These are phyloP conservation scores for Galerucella nymphaeae DNA, from an alignment of 2,888 invertebrate species.

Conservation along the genomic window DNA sequence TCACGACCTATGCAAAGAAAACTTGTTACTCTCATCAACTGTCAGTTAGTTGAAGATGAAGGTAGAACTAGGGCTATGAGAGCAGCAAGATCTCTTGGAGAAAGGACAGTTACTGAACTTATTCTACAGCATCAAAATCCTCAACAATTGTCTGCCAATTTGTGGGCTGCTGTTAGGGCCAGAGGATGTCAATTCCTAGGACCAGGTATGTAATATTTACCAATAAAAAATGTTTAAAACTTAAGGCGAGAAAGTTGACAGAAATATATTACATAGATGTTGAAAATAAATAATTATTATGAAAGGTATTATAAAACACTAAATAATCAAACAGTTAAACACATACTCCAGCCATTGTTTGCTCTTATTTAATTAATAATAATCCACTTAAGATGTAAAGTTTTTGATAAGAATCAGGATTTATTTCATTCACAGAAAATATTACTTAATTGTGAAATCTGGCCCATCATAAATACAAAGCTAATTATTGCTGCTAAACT, in stretches of 20 bases:
- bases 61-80: conserved; percentile 82
- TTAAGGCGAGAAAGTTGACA: background rate
- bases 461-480: background rate
- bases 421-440: background rate
- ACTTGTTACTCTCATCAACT: conserved; percentile 90
- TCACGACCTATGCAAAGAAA: conserved; percentile 97
- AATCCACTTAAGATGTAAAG: background rate
- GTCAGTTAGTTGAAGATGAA: conserved; percentile 91
- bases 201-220: conserved; percentile 67
- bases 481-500: too few relatives aligned
- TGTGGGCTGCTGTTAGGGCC: conserved; percentile 97
- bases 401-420: background rate
- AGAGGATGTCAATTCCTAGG: conserved; percentile 98
- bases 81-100: conserved; percentile 92
- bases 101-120: conserved; percentile 92
- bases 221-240: background rate
- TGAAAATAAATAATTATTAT: background rate
- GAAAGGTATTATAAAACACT: background rate
- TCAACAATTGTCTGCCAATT: conserved; percentile 90
- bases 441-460: background rate
- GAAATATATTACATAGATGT: background rate
- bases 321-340: background rate
- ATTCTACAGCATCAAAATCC: conserved; percentile 96
- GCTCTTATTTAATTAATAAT: background rate
- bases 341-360: background rate